A percentile compares a stretch with the other conserved stretches of the same genome.
These are phyloP conservation scores for Mythimna impura DNA, from an alignment of 2,888 invertebrate genomes.

Conservation along the genomic window DNA sequence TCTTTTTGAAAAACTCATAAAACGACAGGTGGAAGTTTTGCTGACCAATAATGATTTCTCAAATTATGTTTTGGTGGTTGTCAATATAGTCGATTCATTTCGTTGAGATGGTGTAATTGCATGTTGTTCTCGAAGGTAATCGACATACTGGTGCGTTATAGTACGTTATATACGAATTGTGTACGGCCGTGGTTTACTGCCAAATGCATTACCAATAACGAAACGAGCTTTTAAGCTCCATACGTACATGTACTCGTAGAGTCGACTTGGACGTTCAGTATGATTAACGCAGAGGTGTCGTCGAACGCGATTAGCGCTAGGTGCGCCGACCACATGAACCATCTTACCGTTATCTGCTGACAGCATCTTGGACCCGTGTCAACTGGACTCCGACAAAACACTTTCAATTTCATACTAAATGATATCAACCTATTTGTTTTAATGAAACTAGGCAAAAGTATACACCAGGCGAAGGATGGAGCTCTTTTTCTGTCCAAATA, in stretches of 20 bases:
- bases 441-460: constrained; percentile 8
- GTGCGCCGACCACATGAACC: constrained; percentile 76
- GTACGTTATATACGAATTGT: constrained; percentile 59
- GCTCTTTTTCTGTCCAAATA: background rate
- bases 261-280: constrained; percentile 32
- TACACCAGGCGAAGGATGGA: background rate
- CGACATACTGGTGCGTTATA: constrained; percentile 64
- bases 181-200: constrained; percentile 70
- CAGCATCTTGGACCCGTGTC: constrained; percentile 88
- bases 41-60: constrained; percentile 47
- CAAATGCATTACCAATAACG: constrained; percentile 80
- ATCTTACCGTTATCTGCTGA: constrained; percentile 86
- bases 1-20: constrained; percentile 78
- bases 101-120: constrained; percentile 51
- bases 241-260: constrained; percentile 66
- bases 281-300: constrained; percentile 80
- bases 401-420: constrained; percentile 78
- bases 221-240: constrained; percentile 74
- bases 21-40: constrained; percentile 74
- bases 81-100: constrained; percentile 39
- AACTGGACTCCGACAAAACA: constrained; percentile 81
- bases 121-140: constrained; percentile 65
- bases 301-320: constrained; percentile 75
- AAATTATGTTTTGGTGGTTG: constrained; percentile 30
- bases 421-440: constrained; percentile 40